Conservation (phyloP, 2,797 vertebrate genomes). For the Macropus fuliginosus region DNA sequence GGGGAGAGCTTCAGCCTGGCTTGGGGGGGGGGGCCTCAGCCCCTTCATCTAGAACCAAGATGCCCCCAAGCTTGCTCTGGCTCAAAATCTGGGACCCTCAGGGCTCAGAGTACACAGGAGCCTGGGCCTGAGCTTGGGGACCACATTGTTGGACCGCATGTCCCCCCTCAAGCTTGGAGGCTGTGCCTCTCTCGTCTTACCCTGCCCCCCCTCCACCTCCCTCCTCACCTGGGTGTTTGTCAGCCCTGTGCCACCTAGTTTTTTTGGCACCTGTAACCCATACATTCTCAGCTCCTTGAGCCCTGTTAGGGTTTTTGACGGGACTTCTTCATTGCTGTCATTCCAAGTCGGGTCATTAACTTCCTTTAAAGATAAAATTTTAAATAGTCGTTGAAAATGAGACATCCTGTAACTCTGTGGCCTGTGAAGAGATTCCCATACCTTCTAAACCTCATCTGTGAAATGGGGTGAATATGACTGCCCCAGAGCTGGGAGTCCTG, state of each 20-base stretch:
- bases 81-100: not conserved
- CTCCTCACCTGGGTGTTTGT: not conserved
- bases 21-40: not conserved
- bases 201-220: not conserved
- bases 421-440: not conserved
- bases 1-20: not conserved
- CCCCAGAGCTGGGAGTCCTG: too few species aligned
- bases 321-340: not conserved
- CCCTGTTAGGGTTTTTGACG: not conserved
- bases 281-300: not conserved
- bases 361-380: not conserved
- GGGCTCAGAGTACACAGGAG: too few species aligned
- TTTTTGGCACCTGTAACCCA: not conserved
- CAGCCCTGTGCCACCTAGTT: not conserved
- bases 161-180: not conserved
- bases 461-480: not conserved
- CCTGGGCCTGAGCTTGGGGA: too few species aligned
- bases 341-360: not conserved
- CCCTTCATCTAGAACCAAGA: not conserved
- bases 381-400: not conserved
- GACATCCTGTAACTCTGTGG: fast-evolving
- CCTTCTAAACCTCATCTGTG: not conserved
- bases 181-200: too few species aligned
- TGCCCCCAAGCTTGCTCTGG: not conserved
- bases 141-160: too few species aligned